Base-by-base conservation (phyloP, 2,113 vertebrate genomes). In the Synchiropus splendidus region DNA sequence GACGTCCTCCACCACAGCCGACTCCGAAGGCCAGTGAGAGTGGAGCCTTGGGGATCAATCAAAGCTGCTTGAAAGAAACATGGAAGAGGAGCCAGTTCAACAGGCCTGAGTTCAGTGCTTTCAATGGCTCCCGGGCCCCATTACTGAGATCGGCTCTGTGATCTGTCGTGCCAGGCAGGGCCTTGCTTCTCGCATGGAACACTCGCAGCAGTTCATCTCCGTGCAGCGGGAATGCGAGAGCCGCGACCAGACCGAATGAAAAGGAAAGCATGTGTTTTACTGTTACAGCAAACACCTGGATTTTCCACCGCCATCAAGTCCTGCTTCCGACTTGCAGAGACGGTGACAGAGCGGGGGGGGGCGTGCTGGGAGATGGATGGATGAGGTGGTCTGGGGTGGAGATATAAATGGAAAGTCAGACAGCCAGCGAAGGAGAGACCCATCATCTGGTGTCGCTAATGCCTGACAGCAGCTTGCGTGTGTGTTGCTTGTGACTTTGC, bases 341-440 rank as follows among this genome's bases (percentile, higher is more conserved):
- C 36, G 16, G 40, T 6, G 21, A 49, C 8, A 0, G 51, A 12
- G 49, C 46, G 55, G 31, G 45, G 36, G 45, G 4, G 21, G 4
- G 21, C 8, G 21, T 58, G 60, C 55, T 64, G 47, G 44, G 36
- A 61, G 68, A 70, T 57, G 45, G 62, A 80, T 78, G 45, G 66
- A 65, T 54, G 69, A 43, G 45, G 45, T 41, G 45, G 54, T 53
- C 18, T 50, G 37, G 18, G 33, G 56, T 47, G 46, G 37, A 58
- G 67, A 75, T 70, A 77, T 67, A 64, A 76, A 78, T 74, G 64
- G 70, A 72, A 62, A 48, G 41, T 50, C 53, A 58, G 51, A 54
- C 56, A 41, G 53, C 36, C 40, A 33, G 34, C 48, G 65, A 63
- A 54, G 58, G 59, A 63, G 49, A 76, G 52, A 74, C 65, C 63